Evolutionary conservation across 2,888 invertebrate species (phyloP).

Genomic region (Diplazon laetatorius): DNA sequence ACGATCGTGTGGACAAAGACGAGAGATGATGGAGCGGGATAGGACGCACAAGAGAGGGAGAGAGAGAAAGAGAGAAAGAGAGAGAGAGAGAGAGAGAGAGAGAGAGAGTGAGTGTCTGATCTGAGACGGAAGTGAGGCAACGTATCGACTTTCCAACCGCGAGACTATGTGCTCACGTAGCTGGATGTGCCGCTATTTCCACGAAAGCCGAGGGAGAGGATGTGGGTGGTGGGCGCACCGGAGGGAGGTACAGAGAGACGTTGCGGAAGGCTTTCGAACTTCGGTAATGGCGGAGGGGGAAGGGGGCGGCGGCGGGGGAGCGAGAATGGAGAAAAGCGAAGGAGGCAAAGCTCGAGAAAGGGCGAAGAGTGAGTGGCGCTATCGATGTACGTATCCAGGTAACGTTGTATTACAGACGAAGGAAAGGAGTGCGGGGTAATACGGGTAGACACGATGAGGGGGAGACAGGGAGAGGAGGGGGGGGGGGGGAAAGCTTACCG

Average conservation of each 20-base stretch:
- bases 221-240: neutral
- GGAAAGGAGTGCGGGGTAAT: constrained; percentile 27
- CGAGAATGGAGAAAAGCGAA: constrained; percentile 17
- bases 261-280: constrained; percentile 31
- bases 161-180: constrained; percentile 35
- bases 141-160: constrained; percentile 55
- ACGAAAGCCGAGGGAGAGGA: constrained; percentile 22
- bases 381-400: constrained; percentile 43
- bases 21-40: no score
- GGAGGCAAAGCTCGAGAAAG: constrained; percentile 32
- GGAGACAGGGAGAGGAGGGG: no score
- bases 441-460: constrained; percentile 17
- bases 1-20: constrained; percentile 14
- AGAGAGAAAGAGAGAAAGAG: neutral
- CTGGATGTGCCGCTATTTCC: constrained; percentile 33
- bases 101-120: constrained; percentile 26
- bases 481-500: constrained; percentile 6
- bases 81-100: constrained; percentile 32
- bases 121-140: constrained; percentile 44
- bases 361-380: constrained; percentile 31
- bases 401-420: constrained; percentile 21
- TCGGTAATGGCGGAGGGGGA: constrained; percentile 47
- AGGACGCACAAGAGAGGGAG: no score
- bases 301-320: no score
- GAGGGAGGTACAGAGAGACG: constrained; percentile 6